phyloP scores from a whole-genome alignment of 2,888 invertebrate species.

The Epistrophella euchroma region DNA sequence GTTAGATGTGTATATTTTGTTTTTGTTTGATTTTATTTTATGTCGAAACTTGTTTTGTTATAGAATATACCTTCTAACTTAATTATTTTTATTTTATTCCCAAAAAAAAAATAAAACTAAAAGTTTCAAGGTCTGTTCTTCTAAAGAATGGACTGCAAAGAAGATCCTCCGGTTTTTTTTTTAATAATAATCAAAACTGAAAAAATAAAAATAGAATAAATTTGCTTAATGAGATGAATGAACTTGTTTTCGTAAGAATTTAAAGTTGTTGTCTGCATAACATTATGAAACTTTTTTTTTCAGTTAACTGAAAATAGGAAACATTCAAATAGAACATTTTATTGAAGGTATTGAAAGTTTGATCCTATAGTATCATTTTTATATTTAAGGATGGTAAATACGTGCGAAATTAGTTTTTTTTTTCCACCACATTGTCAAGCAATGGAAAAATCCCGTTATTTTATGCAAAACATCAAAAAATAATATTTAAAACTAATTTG shows the following conservation, averaged over 20 bases:
- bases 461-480: too few species aligned
- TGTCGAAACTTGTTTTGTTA: neutral
- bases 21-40: neutral
- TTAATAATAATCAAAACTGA: neutral
- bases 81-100: neutral
- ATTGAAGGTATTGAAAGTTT: too few species aligned
- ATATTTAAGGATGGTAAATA: too few species aligned
- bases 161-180: constrained; percentile 29
- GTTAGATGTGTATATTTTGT: neutral
- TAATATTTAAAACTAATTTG: too few species aligned
- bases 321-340: too few species aligned
- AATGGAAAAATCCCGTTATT: too few species aligned
- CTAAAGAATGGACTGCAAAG: neutral
- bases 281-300: too few species aligned
- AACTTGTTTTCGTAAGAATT: constrained; percentile 20
- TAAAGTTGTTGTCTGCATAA: neutral
- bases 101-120: constrained; percentile 9
- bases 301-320: too few species aligned
- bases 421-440: too few species aligned
- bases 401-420: too few species aligned
- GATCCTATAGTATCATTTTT: too few species aligned
- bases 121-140: constrained; percentile 16
- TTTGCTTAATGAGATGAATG: constrained; percentile 7
- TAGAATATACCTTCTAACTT: constrained; percentile 2
- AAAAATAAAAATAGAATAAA: neutral